A percentile compares a stretch with the other conserved stretches of the same genome.
phyloP scores from a whole-genome alignment of 92 coral and sea anemone genomes.

The Siderastrea radians region DNA sequence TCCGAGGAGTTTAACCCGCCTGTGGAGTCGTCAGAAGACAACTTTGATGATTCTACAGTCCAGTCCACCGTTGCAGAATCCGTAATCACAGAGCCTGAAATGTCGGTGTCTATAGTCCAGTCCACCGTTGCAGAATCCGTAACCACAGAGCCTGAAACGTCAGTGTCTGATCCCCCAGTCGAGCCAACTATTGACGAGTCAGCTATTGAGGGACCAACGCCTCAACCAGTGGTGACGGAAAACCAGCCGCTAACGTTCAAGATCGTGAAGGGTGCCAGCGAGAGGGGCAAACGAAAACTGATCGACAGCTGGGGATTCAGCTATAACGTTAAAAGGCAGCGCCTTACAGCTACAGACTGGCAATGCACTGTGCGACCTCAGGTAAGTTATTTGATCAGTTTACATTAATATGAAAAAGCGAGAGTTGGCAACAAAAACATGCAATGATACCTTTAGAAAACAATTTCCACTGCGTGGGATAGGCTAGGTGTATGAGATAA shows the following conservation, averaged over 20 bases:
- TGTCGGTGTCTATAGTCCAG: background rate
- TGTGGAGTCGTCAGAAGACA: too few relatives aligned
- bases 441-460: too few relatives aligned
- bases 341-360: too few relatives aligned
- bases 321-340: too few relatives aligned
- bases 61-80: background rate
- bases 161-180: conserved; percentile 4
- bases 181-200: conserved; percentile 9
- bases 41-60: background rate
- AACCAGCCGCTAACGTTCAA: background rate
- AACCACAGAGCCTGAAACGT: background rate
- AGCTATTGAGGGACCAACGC: background rate
- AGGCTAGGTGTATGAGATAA: too few relatives aligned
- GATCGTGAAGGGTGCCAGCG: conserved; percentile 15
- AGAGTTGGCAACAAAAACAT: too few relatives aligned
- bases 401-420: too few relatives aligned
- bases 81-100: background rate
- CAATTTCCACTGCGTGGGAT: too few relatives aligned
- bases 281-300: conserved; percentile 21
- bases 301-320: conserved; percentile 31
- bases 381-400: too few relatives aligned
- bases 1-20: conserved; percentile 25
- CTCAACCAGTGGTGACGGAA: background rate
- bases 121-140: background rate
- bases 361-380: too few relatives aligned